Evolutionary conservation across 2,888 invertebrate genomes (phyloP).

Genomic region (Eustalomyia histrio): DNA sequence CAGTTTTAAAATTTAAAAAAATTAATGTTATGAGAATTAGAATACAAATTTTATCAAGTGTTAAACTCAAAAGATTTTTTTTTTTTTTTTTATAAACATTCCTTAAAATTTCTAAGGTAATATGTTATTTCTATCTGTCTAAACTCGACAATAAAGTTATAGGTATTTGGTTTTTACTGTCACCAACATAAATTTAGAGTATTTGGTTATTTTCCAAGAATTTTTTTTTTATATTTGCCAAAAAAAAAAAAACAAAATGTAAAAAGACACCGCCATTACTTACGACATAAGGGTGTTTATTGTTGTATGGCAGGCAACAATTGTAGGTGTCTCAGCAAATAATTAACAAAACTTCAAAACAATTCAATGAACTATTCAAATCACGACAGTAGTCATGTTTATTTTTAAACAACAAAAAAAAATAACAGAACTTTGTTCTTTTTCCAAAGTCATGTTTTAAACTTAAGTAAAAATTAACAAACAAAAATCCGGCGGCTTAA

Average conservation of each 20-base stretch:
- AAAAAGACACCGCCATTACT: neutral
- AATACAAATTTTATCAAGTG: neutral
- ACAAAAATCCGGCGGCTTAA: conserved; percentile 41
- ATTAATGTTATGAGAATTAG: too few species aligned
- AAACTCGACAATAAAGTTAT: neutral
- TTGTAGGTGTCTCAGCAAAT: conserved; percentile 47
- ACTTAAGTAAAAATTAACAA: conserved; percentile 26
- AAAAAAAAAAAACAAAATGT: neutral
- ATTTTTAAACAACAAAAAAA: neutral
- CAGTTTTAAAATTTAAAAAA: too few species aligned
- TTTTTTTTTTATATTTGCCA: neutral
- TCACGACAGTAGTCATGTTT: conserved; percentile 63
- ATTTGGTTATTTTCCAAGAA: neutral
- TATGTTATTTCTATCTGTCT: neutral
- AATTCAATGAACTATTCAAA: conserved; percentile 54
- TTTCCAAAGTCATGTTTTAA: conserved; percentile 47
- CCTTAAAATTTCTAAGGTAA: neutral
- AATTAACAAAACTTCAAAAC: conserved; percentile 33
- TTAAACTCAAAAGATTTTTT: neutral
- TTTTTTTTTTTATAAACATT: too few species aligned
- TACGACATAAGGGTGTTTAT: neutral
- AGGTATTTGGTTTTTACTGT: neutral
- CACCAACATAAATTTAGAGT: neutral
- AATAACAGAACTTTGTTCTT: neutral
- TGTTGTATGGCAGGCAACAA: neutral